Evolutionary conservation across 2,113 vertebrate genomes (phyloP).

Genomic region (Tragulus kanchil): DNA sequence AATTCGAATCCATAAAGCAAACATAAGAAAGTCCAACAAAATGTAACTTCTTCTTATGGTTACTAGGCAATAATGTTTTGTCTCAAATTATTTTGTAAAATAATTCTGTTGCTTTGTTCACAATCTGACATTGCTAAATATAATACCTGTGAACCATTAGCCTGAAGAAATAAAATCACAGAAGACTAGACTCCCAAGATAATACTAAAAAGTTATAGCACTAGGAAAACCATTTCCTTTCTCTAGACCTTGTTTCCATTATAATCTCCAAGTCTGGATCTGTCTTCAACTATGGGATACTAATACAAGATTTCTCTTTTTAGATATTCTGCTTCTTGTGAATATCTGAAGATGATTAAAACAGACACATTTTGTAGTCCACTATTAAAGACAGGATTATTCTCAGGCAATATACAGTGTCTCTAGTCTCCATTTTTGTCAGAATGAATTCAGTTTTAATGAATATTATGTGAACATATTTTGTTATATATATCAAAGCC

Average conservation of each 20-base stretch:
- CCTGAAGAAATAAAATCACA: background rate
- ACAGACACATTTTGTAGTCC: background rate
- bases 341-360: slow-evolving; percentile 8
- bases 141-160: background rate
- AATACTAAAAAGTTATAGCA: background rate
- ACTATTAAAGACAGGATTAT: slow-evolving; percentile 29
- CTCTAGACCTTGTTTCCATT: background rate
- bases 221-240: background rate
- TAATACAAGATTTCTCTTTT: background rate
- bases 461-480: slow-evolving; percentile 73
- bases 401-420: slow-evolving; percentile 34
- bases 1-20: background rate
- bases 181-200: background rate
- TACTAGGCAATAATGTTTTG: background rate
- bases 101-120: background rate
- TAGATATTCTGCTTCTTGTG: background rate
- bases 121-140: background rate
- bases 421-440: slow-evolving; percentile 61
- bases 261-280: background rate
- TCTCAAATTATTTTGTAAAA: slow-evolving; percentile 2
- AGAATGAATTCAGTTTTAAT: slow-evolving; percentile 80
- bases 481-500: slow-evolving; percentile 66
- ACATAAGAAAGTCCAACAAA: background rate
- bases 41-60: background rate
- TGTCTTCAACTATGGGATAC: background rate